These are phyloP conservation scores for Orientallactaga bullata DNA, from an alignment of 2,113 vertebrate species.

Conservation along the genomic window DNA sequence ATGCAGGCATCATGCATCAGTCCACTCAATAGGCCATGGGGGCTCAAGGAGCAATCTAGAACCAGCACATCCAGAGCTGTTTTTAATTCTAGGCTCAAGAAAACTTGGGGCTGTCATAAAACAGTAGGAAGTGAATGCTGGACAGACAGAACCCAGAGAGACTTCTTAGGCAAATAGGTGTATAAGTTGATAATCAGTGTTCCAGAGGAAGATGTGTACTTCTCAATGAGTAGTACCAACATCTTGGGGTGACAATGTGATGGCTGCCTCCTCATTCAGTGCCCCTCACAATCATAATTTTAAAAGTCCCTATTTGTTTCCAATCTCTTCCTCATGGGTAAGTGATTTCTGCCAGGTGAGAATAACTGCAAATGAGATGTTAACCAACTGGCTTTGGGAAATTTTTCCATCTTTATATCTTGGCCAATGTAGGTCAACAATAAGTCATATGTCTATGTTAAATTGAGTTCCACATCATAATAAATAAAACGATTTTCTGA, in stretches of 20 bases:
- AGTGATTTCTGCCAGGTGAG: neutral
- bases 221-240: neutral
- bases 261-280: neutral
- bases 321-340: neutral
- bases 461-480: neutral
- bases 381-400: neutral
- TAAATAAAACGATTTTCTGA: neutral
- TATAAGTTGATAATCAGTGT: neutral
- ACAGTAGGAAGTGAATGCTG: neutral
- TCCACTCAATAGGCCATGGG: too few relatives aligned
- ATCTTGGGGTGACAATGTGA: neutral
- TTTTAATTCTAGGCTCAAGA: neutral
- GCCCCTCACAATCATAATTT: neutral
- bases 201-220: neutral
- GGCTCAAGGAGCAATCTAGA: fast-evolving
- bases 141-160: neutral
- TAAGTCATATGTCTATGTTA: neutral
- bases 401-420: neutral
- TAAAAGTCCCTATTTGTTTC: neutral
- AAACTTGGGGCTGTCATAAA: neutral
- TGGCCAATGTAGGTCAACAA: neutral
- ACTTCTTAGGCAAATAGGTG: neutral
- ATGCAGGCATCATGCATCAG: neutral
- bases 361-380: neutral
- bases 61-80: neutral